Conservation (phyloP, 2,797 vertebrate species). For the Picus viridis region DNA sequence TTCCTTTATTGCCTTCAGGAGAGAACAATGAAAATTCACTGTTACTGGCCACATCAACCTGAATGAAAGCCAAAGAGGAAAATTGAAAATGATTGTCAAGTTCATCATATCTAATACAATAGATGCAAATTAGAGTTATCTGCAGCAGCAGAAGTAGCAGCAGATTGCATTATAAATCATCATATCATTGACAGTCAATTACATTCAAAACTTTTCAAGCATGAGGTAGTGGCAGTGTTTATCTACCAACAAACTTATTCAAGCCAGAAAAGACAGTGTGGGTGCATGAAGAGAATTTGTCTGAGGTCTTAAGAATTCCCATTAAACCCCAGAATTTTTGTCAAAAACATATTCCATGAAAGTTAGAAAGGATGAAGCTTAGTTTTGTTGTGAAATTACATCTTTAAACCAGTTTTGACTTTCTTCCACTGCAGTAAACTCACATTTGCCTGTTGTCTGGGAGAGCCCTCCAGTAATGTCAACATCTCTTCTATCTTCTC, state of each 20-base stretch:
- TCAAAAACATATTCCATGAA: not conserved
- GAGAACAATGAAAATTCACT: slow-evolving; percentile 63
- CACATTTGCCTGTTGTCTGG: not conserved
- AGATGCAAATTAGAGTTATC: slow-evolving; percentile 81
- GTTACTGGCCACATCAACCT: slow-evolving; percentile 68
- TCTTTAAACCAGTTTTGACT: not conserved
- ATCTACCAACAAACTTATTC: slow-evolving; percentile 75
- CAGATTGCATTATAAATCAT: slow-evolving; percentile 84
- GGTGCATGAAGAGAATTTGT: slow-evolving; percentile 45
- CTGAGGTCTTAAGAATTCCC: not conserved
- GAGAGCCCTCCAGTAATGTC: slow-evolving; percentile 29
- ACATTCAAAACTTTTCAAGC: slow-evolving; percentile 80
- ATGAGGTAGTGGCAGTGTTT: slow-evolving; percentile 72
- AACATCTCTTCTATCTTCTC: slow-evolving; percentile 16
- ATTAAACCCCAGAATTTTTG: not conserved
- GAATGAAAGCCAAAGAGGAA: slow-evolving; percentile 74
- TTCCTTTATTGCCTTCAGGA: slow-evolving; percentile 40
- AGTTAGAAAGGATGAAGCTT: not conserved
- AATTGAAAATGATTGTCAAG: slow-evolving; percentile 76
- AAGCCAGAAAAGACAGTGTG: slow-evolving; percentile 57
- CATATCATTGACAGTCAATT: slow-evolving; percentile 84
- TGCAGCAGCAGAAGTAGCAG: slow-evolving; percentile 73
- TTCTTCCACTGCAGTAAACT: not conserved
- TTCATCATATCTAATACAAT: slow-evolving; percentile 78
- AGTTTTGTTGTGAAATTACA: not conserved